Percentiles rank a stretch among this genome's conserved stretches.
Evolutionary conservation across 2,113 vertebrate genomes (phyloP).

Genomic region (Microcebus jonahi): DNA sequence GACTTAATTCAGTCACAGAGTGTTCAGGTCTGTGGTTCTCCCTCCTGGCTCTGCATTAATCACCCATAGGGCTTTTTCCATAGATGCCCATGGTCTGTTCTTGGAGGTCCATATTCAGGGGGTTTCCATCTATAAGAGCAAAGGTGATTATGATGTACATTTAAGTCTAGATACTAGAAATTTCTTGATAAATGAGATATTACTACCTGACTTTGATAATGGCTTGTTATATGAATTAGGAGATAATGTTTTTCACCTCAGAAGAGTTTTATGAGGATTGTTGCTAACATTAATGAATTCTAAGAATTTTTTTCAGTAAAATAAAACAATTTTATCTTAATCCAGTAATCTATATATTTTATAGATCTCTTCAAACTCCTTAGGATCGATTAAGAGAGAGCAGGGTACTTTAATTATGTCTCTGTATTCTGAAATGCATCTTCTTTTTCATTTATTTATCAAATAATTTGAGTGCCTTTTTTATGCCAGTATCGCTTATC

Average conservation of each 20-base stretch:
- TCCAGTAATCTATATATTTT: not conserved
- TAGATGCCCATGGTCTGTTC: not conserved
- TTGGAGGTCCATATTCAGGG: not conserved
- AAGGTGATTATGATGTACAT: not conserved
- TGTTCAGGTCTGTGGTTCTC: not conserved
- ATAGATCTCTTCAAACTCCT: slow-evolving; percentile 4
- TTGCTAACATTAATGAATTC: slow-evolving; percentile 16
- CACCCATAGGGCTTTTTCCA: not conserved
- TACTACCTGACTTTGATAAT: not conserved
- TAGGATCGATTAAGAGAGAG: not conserved
- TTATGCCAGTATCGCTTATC: not conserved
- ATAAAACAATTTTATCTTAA: not conserved
- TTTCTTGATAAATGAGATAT: slow-evolving; percentile 14
- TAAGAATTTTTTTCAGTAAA: slow-evolving; percentile 30
- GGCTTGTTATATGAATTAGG: not conserved
- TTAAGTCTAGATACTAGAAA: not conserved
- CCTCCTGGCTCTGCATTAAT: not conserved
- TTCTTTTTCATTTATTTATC: slow-evolving; percentile 19
- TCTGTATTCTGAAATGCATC: slow-evolving; percentile 35
- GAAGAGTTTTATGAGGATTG: not conserved
- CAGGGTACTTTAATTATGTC: not conserved
- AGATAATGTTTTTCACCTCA: not conserved
- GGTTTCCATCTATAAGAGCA: not conserved
- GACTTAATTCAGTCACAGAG: not conserved
- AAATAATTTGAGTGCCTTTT: not conserved